Percentiles rank a stretch among this genome's conserved stretches.
phyloP scores from a whole-genome alignment of 2,113 vertebrate species.

The Eclectus roratus region DNA sequence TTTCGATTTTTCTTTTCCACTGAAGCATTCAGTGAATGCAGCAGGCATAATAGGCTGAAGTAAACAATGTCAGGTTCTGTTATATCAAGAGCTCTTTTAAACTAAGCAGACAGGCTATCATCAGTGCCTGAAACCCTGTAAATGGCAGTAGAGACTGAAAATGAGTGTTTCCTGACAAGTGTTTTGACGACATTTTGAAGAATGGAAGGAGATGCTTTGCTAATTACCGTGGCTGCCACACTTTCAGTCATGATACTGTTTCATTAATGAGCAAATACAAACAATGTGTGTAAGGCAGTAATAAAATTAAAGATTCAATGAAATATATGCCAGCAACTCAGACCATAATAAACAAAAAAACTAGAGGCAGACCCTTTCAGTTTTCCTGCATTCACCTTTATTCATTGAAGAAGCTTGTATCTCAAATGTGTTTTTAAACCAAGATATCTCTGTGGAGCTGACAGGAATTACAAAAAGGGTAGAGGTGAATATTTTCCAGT shows the following conservation, averaged over 20 bases:
- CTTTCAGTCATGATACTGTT: conserved; percentile 72
- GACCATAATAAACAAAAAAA: not conserved
- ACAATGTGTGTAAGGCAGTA: conserved; percentile 54
- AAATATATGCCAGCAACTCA: not conserved
- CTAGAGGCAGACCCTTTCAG: not conserved
- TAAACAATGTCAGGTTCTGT: conserved; percentile 86
- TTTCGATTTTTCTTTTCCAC: conserved; percentile 83
- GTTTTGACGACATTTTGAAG: conserved; percentile 79
- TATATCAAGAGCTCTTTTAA: conserved; percentile 83
- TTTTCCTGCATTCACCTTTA: not conserved
- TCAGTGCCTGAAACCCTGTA: conserved; percentile 77
- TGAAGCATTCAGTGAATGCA: conserved; percentile 82
- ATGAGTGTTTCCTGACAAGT: conserved; percentile 81
- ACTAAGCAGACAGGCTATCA: conserved; percentile 81
- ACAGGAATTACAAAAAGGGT: not conserved
- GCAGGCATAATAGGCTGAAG: conserved; percentile 80
- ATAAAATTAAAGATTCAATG: conserved; percentile 62
- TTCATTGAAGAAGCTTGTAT: not conserved
- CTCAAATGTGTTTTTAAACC: not conserved
- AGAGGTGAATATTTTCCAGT: not conserved
- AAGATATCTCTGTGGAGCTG: not conserved
- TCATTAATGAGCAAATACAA: conserved; percentile 79
- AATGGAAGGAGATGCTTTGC: conserved; percentile 77
- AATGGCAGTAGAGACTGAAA: conserved; percentile 76
- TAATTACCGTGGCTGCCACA: conserved; percentile 75